A percentile compares a stretch with the other conserved stretches of the same genome.
These are phyloP conservation scores for Anthoscopus minutus DNA, from an alignment of 2,113 vertebrate species.

Conservation along the genomic window DNA sequence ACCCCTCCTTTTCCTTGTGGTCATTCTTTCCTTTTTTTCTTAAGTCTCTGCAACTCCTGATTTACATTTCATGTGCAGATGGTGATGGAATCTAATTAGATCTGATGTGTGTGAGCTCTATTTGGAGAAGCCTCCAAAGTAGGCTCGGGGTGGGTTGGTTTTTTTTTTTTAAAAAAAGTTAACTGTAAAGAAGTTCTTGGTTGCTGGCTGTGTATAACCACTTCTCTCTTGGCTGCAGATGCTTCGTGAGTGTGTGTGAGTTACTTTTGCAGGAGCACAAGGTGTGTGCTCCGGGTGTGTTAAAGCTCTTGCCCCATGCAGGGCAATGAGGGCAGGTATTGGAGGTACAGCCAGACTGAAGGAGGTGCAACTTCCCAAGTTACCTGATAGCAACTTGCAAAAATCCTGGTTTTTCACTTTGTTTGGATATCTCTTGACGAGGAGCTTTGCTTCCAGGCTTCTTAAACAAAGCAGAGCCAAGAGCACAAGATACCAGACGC, in stretches of 20 bases:
- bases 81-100: conserved; percentile 81
- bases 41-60: conserved; percentile 44
- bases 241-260: not conserved
- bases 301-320: not conserved
- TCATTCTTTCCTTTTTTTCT: conserved; percentile 68
- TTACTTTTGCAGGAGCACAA: not conserved
- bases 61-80: conserved; percentile 71
- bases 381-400: not conserved
- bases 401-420: not conserved
- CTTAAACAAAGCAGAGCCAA: conserved; percentile 50
- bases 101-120: conserved; percentile 63
- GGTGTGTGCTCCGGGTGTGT: not conserved
- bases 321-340: not conserved
- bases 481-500: conserved; percentile 49
- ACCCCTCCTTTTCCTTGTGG: conserved; percentile 60
- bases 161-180: conserved; percentile 27
- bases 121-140: conserved; percentile 46
- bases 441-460: conserved; percentile 57
- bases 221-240: not conserved
- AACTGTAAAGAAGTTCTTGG: not conserved
- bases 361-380: not conserved
- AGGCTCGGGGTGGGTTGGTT: not conserved
- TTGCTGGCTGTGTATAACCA: not conserved
- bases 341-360: not conserved
- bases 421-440: conserved; percentile 58